These are phyloP conservation scores for Tetramorium simillimum DNA, from an alignment of 1,140 invertebrate genomes.

Conservation along the genomic window DNA sequence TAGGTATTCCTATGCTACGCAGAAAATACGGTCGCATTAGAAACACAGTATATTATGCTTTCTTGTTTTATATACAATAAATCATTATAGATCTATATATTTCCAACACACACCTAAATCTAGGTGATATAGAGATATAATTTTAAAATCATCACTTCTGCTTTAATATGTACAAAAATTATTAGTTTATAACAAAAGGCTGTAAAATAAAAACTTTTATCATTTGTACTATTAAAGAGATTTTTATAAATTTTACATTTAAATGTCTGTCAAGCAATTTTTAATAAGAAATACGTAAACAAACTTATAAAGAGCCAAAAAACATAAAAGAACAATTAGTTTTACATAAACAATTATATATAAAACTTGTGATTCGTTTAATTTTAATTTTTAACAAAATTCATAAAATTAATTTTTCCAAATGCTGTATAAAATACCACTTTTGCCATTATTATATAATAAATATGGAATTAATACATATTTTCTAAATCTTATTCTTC, in stretches of 20 bases:
- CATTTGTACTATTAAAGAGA: conserved; percentile 62
- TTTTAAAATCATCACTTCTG: conserved; percentile 67
- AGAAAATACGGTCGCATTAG: conserved; percentile 56
- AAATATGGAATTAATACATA: conserved; percentile 33
- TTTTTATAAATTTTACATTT: conserved; percentile 32
- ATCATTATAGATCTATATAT: conserved; percentile 67
- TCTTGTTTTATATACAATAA: conserved; percentile 62
- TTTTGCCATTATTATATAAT: conserved; percentile 9
- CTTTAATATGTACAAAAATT: conserved; percentile 63
- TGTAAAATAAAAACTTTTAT: conserved; percentile 60
- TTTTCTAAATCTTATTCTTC: conserved; percentile 10
- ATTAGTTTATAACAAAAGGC: conserved; percentile 57
- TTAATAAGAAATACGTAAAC: conserved; percentile 20
- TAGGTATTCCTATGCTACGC: conserved; percentile 19
- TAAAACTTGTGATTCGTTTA: too few relatives aligned
- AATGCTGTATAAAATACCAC: conserved; percentile 35
- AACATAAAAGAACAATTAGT: too few relatives aligned
- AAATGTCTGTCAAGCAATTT: conserved; percentile 24
- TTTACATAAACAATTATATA: too few relatives aligned
- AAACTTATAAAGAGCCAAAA: neutral
- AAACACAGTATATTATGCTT: conserved; percentile 58
- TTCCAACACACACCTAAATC: conserved; percentile 62
- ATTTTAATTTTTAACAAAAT: too few relatives aligned
- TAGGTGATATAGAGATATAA: conserved; percentile 68
- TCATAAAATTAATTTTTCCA: conserved; percentile 18